phyloP scores from a whole-genome alignment of 2,113 vertebrate genomes.

The Phalacrocorax brasilianus region DNA sequence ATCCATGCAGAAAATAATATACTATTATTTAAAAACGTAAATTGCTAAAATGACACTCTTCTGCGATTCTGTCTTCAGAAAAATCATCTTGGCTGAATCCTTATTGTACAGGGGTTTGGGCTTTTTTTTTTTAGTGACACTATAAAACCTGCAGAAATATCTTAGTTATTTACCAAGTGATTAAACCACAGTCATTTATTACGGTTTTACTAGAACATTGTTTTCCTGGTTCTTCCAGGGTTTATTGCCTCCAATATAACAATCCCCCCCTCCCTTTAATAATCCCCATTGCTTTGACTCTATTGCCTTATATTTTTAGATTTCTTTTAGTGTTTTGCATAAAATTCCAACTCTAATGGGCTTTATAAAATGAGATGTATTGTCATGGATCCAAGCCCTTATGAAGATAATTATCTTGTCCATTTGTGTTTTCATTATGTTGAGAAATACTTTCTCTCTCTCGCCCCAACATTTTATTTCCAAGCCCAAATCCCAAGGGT shows the following conservation, averaged over 20 bases:
- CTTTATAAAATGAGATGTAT: slow-evolving; percentile 70
- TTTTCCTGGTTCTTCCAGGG: slow-evolving; percentile 66
- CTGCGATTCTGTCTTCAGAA: slow-evolving; percentile 25
- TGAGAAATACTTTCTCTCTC: slow-evolving; percentile 32
- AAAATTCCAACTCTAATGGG: slow-evolving; percentile 72
- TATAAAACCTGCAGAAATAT: slow-evolving; percentile 67
- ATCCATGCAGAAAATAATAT: slow-evolving; percentile 70
- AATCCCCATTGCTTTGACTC: slow-evolving; percentile 68
- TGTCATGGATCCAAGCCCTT: slow-evolving; percentile 60
- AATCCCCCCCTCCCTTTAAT: slow-evolving; percentile 54
- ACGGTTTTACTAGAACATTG: slow-evolving; percentile 69
- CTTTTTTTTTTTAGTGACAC: not conserved
- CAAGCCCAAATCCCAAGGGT: not conserved
- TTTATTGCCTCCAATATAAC: slow-evolving; percentile 71
- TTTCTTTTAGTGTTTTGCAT: slow-evolving; percentile 64
- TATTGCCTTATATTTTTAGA: slow-evolving; percentile 73
- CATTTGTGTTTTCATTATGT: slow-evolving; percentile 64
- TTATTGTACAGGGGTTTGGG: slow-evolving; percentile 19
- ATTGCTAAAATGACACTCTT: slow-evolving; percentile 71
- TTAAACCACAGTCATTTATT: slow-evolving; percentile 74
- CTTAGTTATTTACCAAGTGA: slow-evolving; percentile 76
- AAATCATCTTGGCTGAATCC: slow-evolving; percentile 57
- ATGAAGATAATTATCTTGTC: slow-evolving; percentile 72
- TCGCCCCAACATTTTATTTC: not conserved
- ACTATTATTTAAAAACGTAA: slow-evolving; percentile 74